phyloP scores from a whole-genome alignment of 2,113 vertebrate species.

The Mandrillus leucophaeus region DNA sequence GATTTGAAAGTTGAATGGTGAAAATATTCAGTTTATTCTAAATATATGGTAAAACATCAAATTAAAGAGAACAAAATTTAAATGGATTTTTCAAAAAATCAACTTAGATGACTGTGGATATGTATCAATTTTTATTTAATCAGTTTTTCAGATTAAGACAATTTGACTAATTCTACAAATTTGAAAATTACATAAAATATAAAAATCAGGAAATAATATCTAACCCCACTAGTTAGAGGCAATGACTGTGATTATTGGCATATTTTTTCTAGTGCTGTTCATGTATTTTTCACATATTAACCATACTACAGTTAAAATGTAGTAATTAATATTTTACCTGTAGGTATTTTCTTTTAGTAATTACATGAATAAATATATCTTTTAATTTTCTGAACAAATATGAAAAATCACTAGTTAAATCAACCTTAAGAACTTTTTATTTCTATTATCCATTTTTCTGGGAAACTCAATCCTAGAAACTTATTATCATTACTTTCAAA shows the following conservation, averaged over 20 bases:
- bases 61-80: neutral
- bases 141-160: neutral
- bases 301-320: neutral
- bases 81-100: neutral
- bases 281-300: neutral
- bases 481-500: neutral
- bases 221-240: neutral
- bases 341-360: neutral
- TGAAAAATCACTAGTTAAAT: neutral
- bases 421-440: neutral
- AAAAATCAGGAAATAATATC: neutral
- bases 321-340: neutral
- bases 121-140: neutral
- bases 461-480: neutral
- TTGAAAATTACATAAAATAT: neutral
- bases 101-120: neutral
- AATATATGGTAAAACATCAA: neutral
- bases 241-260: neutral
- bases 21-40: neutral
- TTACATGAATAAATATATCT: neutral
- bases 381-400: neutral
- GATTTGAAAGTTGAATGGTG: neutral
- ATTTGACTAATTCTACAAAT: neutral
- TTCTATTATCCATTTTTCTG: neutral
- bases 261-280: neutral